These are phyloP conservation scores for Sus scrofa DNA, from an alignment of 2,113 vertebrate genomes.

Conservation along the genomic window DNA sequence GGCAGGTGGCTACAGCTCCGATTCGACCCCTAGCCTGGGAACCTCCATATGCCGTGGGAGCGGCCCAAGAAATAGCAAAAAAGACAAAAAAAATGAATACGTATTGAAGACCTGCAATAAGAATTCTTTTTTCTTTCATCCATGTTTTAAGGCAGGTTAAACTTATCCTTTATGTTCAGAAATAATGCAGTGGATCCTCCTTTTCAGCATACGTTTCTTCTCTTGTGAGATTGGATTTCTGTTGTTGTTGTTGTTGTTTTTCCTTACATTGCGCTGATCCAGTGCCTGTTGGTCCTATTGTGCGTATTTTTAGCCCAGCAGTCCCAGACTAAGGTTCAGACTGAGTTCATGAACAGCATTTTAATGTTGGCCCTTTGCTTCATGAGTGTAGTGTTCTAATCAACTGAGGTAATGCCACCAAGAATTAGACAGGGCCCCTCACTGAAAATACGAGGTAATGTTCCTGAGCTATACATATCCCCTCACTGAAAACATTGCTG, in stretches of 20 bases:
- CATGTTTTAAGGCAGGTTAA: neutral
- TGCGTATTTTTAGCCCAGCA: neutral
- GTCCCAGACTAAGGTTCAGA: neutral
- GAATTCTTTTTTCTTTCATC: neutral
- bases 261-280: neutral
- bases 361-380: neutral
- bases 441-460: neutral
- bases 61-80: no score
- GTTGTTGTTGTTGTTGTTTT: neutral
- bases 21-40: no score
- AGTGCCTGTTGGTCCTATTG: neutral
- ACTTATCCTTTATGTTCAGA: slow-evolving; percentile 16
- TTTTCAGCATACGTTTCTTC: neutral
- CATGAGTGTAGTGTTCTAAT: neutral
- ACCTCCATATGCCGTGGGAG: no score
- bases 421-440: neutral
- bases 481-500: neutral
- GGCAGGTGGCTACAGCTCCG: no score
- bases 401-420: neutral
- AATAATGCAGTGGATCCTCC: neutral
- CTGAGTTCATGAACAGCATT: slow-evolving; percentile 24
- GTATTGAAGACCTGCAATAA: neutral
- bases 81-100: no score
- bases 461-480: no score
- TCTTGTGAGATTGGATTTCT: neutral